phyloP scores from a whole-genome alignment of 2,797 vertebrate species.

The Spinibarbus caldwelli region DNA sequence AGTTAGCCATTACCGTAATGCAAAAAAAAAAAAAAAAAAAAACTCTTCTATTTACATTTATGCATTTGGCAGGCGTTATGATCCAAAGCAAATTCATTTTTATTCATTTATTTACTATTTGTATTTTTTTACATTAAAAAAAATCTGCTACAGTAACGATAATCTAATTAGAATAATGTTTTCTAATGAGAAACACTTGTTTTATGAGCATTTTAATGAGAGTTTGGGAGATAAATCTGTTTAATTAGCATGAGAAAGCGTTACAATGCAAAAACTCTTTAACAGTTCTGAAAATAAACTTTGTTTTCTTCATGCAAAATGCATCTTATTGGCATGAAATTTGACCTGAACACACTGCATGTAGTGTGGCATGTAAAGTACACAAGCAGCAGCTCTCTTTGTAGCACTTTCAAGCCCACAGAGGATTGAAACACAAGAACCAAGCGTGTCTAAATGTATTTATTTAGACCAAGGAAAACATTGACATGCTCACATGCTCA shows the following conservation, averaged over 20 bases:
- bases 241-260: background rate
- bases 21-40: too few relatives aligned
- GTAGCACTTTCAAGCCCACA: background rate
- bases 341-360: background rate
- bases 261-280: background rate
- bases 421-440: background rate
- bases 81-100: background rate
- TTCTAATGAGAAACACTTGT: background rate
- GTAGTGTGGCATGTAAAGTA: background rate
- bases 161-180: too few relatives aligned
- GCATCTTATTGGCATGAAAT: background rate
- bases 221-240: background rate
- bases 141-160: background rate
- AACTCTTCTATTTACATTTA: background rate
- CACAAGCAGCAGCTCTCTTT: background rate
- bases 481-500: constrained; percentile 24
- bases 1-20: background rate
- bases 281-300: background rate
- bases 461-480: constrained; percentile 41
- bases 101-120: background rate
- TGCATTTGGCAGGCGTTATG: background rate
- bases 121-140: too few relatives aligned
- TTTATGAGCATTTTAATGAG: background rate
- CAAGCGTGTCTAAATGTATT: constrained; percentile 16
- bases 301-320: background rate